Conservation (phyloP, 2,113 vertebrate species). For the Hemibagrus wyckioides region DNA sequence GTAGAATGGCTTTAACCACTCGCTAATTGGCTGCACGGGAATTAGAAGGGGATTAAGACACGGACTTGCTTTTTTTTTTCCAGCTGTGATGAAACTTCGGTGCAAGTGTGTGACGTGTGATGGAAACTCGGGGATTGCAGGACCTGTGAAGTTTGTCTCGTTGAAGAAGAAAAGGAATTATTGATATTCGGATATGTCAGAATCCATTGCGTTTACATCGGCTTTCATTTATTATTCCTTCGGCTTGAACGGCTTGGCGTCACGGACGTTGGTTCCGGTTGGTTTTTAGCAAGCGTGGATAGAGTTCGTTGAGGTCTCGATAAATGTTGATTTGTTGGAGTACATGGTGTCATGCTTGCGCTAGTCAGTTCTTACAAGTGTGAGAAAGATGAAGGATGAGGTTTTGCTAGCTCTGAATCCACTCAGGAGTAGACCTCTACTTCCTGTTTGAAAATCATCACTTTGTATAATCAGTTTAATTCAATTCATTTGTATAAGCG, state of each 20-base stretch:
- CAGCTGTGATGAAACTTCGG: constrained; percentile 29
- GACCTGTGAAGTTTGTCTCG: background rate
- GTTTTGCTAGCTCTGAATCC: background rate
- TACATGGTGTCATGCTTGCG: background rate
- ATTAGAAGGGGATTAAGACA: constrained; percentile 26
- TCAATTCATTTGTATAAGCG: no score
- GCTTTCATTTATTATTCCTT: background rate
- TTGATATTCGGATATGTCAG: background rate
- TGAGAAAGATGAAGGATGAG: background rate
- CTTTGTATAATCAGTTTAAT: no score
- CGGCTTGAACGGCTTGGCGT: background rate
- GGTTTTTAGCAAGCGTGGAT: background rate
- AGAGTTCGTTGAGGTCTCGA: background rate
- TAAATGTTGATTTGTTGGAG: background rate
- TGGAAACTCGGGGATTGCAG: constrained; percentile 8
- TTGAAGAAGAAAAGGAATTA: constrained; percentile 1
- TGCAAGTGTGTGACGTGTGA: constrained; percentile 32
- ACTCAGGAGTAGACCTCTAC: background rate
- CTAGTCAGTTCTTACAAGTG: background rate
- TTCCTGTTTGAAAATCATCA: background rate
- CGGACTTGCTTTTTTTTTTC: constrained; percentile 1
- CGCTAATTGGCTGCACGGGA: constrained; percentile 22
- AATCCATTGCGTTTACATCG: background rate
- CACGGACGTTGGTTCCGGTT: background rate
- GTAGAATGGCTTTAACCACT: constrained; percentile 17